Evolutionary conservation across 92 coral and sea anemone genomes (phyloP), one percentile per base, ranked within the genome.

Genomic region (Porites cylindrica): DNA sequence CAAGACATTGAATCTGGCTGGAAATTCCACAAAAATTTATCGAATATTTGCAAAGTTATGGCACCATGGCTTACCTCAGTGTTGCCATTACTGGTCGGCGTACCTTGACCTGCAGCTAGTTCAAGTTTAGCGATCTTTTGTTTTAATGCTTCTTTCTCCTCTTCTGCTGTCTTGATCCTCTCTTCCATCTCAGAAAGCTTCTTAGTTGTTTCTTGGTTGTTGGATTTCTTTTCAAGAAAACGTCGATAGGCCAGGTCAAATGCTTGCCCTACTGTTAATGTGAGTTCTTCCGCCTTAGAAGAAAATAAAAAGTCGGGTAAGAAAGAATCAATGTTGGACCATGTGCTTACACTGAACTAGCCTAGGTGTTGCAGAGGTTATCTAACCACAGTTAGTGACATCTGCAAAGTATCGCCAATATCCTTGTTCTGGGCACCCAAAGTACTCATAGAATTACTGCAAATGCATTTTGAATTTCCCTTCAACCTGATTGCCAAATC

Each of bases 181-280:
- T 94, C 86, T 65, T 94, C 88, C 98, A 94, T 94, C 47, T 87
- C 92, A 21, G 76, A 85, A 18, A 92, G 21, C 79, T 92, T 74
- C 77, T 90, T 77, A 65, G 61, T 14, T 43, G 79, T 75, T 64
- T 84, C 16, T 47, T 95, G 89, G 69, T 91, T 91, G 66, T 90
- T 74, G 21, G 95, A 90, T 69, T 91, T 93, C 67, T 91, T 89
- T 70, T 91, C 98, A 23, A 94, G 93, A 88, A 91, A 96, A 13
- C 93, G 93, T 11, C 95, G 93, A 77, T 96, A 96, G 21, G 99
- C 99, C 67, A 96, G 85, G 70, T 96, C 99, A 91, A 96, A 96
- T 38, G 99, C 99, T 84, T 96, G 99, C 8, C 99, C 99, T 19
- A 96, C 99, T 7, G 99, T 95, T 18, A 96, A 71, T 17, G 99